Conservation (phyloP, 1,140 invertebrate species). For the Aphidius ervi region DNA sequence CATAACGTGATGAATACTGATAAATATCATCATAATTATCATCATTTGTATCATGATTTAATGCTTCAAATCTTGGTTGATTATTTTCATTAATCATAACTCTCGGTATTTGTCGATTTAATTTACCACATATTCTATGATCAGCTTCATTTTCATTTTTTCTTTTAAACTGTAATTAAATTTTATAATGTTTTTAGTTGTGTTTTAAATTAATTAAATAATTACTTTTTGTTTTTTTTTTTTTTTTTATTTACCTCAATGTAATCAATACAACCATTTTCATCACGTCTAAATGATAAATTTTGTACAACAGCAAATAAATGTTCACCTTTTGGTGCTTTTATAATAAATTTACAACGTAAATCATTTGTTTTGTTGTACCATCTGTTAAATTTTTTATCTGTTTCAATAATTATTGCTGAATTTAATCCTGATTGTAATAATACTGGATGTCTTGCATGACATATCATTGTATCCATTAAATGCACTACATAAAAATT, state of each 20-base stretch:
- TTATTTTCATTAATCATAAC: constrained; percentile 2
- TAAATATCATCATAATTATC: constrained; percentile 4
- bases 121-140: constrained; percentile 32
- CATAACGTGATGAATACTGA: constrained; percentile 21
- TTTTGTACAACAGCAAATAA: constrained; percentile 42
- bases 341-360: constrained; percentile 35
- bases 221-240: background rate
- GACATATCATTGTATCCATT: too few species aligned
- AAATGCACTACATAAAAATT: too few species aligned
- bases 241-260: constrained; percentile 30
- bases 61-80: background rate
- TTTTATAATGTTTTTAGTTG: constrained; percentile 11
- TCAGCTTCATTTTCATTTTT: constrained; percentile 27
- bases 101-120: constrained; percentile 24
- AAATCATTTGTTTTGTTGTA: constrained; percentile 16
- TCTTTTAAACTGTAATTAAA: constrained; percentile 31
- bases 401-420: constrained; percentile 28
- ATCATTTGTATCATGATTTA: background rate
- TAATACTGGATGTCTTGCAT: background rate
- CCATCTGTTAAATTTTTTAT: constrained; percentile 33
- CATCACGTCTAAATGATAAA: constrained; percentile 36
- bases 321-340: constrained; percentile 26
- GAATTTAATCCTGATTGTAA: constrained; percentile 6
- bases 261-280: constrained; percentile 37
- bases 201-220: background rate